Conservation (phyloP, 2,113 vertebrate genomes). For the Penelope pileata region DNA sequence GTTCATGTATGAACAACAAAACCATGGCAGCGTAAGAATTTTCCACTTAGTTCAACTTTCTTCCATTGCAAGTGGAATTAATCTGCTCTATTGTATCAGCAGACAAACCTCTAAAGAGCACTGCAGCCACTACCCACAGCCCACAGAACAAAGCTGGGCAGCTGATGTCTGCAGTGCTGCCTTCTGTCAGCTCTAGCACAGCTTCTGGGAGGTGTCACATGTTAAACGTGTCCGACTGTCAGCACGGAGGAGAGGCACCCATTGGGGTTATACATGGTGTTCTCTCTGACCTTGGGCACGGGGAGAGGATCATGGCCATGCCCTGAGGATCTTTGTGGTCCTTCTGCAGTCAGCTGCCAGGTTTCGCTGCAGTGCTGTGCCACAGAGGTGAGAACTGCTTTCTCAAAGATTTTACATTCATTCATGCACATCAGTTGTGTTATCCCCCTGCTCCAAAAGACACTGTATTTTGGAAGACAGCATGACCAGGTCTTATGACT, state of each 20-base stretch:
- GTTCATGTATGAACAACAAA: neutral
- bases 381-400: neutral
- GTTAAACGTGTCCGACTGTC: neutral
- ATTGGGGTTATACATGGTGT: neutral
- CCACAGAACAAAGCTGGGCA: rapidly evolving
- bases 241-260: neutral
- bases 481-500: rapidly evolving
- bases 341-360: neutral
- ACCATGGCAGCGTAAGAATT: neutral
- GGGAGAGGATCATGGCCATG: rapidly evolving
- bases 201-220: neutral
- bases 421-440: rapidly evolving
- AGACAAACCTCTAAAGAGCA: neutral
- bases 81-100: neutral
- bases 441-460: neutral
- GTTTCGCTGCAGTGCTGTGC: neutral
- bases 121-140: neutral
- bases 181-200: neutral
- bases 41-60: neutral
- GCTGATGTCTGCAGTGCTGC: neutral
- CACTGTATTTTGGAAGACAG: neutral
- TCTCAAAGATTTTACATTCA: neutral
- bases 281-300: neutral
- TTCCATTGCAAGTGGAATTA: neutral
- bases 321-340: neutral